These are phyloP conservation scores for Dasypolia templi DNA, from an alignment of 2,888 invertebrate genomes.

Conservation along the genomic window DNA sequence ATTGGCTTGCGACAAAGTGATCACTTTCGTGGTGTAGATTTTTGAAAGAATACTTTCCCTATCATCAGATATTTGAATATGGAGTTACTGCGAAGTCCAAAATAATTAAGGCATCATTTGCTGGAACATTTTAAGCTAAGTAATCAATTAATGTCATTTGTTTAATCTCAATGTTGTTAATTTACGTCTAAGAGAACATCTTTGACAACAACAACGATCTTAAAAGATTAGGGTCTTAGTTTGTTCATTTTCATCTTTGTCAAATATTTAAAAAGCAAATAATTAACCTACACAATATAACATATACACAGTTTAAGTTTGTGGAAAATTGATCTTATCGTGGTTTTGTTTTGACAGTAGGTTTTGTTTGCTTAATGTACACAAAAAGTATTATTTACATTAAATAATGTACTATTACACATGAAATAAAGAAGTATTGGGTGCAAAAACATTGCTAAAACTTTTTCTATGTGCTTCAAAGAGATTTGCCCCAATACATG, in stretches of 20 bases:
- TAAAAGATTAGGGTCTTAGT: conserved; percentile 9
- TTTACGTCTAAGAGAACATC: neutral
- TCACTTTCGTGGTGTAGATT: neutral
- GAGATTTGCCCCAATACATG: conserved; percentile 36
- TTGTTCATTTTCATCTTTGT: conserved; percentile 6
- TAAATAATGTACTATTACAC: too few species aligned
- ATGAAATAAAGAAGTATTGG: neutral
- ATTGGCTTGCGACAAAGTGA: neutral
- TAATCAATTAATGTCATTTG: neutral
- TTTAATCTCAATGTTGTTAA: neutral
- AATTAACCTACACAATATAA: conserved; percentile 8
- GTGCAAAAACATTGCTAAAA: conserved; percentile 3
- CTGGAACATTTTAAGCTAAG: neutral
- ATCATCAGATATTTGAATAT: neutral
- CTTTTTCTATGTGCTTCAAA: conserved; percentile 40
- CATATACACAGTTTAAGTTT: conserved; percentile 3
- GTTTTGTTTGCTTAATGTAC: conserved; percentile 25
- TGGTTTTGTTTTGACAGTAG: conserved; percentile 20
- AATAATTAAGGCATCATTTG: neutral
- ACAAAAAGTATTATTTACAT: conserved; percentile 13
- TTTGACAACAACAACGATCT: neutral
- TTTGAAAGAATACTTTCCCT: neutral
- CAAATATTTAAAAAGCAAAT: conserved; percentile 25
- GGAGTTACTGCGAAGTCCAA: neutral
- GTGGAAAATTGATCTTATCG: conserved; percentile 6